Base-by-base conservation (phyloP, 2,113 vertebrate species). In the Martes martes region DNA sequence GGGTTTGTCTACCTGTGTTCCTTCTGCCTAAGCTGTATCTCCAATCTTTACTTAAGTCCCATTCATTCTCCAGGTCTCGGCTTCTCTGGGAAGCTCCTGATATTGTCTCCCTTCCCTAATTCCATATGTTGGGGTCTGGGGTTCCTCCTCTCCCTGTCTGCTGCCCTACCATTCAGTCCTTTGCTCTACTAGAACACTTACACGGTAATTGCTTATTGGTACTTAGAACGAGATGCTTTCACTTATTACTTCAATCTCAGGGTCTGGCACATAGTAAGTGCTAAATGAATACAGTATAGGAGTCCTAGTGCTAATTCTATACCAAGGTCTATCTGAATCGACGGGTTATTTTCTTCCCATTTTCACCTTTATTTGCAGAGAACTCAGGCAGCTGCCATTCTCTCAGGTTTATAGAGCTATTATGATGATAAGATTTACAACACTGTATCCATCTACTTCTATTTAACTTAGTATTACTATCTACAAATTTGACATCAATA, bases 341-440 rank as follows among this genome's bases (percentile, higher is more conserved):
- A 69, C 21, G 95, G 71, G 6, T 55, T 84, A 1, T 83, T n/a
- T 39, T 61, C 63, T 80, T 83, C 18, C 47, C 19, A 74, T 45
- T 95, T 93, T 95, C 76, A 39, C 23, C 80, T 90, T 83, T 88
- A 59, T 67, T 80, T 92, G 55, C 71, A 91, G 11, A 95, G 73
- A 91, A 91, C 14, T 83, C 50, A 86, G 47, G 50, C 28, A 71
- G 69, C 36, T 91, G 45, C 8, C 91, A 45, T 47, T 57, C 65
- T 78, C 78, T 91, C 61, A 83, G 18, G 76, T 59, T 79, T 65
- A 83, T 0, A 95, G 50, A 61, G 31, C 63, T 93, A 47, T 33
- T 42, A 65, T 4, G 74, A 82, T 71, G 74, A 76, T 78, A 52
- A 88, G 61, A 76, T 55, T 89, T 84, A 80, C 26, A 82, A 67